These are phyloP conservation scores for Ctena decussata DNA, from an alignment of 2,888 invertebrate species.

Conservation along the genomic window DNA sequence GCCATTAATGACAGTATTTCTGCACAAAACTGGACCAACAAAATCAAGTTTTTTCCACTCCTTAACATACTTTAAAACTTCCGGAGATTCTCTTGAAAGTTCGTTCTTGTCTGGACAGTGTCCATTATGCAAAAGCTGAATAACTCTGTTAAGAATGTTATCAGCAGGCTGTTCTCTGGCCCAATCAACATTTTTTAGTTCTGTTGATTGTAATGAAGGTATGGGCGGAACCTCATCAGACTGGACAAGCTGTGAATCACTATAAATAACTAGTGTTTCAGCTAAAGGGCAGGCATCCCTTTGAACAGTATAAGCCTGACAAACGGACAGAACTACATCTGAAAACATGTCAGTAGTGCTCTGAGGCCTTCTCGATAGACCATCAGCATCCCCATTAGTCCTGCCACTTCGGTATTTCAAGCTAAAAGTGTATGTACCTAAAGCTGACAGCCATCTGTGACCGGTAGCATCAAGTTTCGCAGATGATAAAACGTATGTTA, in stretches of 20 bases:
- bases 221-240: neutral
- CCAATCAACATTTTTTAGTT: neutral
- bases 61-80: neutral
- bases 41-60: neutral
- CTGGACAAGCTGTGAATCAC: neutral
- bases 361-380: neutral
- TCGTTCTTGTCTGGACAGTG: neutral
- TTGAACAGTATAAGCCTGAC: neutral
- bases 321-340: neutral
- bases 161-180: neutral
- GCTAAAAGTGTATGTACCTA: slow-evolving; percentile 41
- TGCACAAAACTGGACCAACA: neutral
- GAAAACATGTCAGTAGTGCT: neutral
- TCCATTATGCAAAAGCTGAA: neutral
- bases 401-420: neutral
- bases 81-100: neutral
- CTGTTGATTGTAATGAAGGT: neutral
- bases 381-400: neutral
- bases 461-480: slow-evolving; percentile 37
- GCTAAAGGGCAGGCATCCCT: neutral
- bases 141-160: neutral
- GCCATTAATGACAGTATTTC: neutral
- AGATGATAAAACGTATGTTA: slow-evolving; percentile 45
- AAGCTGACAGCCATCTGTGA: slow-evolving; percentile 39
- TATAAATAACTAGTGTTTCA: neutral